phyloP scores from a whole-genome alignment of 2,888 invertebrate species.

The Philaethria dido region DNA sequence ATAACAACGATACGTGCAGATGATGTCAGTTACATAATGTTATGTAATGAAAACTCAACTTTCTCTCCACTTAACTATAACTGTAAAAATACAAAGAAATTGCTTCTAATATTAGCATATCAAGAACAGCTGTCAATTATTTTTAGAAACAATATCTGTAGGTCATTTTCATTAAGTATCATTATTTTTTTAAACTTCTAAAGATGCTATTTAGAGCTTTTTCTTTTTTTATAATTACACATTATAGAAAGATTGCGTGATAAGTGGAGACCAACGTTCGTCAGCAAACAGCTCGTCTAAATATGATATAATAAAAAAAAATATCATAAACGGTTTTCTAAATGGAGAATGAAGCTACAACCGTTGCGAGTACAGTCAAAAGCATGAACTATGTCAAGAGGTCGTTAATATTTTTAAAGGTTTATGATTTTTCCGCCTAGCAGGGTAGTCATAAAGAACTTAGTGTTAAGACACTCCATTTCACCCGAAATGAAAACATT shows the following conservation, averaged over 20 bases:
- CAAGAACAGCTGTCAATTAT: not conserved
- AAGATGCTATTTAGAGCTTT: not conserved
- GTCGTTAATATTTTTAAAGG: too few species aligned
- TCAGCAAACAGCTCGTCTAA: too few species aligned
- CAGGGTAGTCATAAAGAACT: too few species aligned
- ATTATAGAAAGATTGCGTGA: not conserved
- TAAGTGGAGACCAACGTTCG: too few species aligned
- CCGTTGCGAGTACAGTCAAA: too few species aligned
- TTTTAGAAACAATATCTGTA: not conserved
- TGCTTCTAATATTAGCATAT: not conserved
- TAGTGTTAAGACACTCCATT: too few species aligned
- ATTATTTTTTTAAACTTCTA: not conserved
- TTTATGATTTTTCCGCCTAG: too few species aligned
- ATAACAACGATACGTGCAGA: constrained; percentile 11
- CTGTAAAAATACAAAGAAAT: not conserved
- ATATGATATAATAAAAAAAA: too few species aligned
- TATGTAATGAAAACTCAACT: constrained; percentile 8
- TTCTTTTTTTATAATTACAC: not conserved
- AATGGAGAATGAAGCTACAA: too few species aligned
- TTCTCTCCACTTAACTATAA: constrained; percentile 16
- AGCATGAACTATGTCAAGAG: too few species aligned
- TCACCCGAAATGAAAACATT: too few species aligned
- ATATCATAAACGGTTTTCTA: too few species aligned
- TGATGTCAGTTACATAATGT: constrained; percentile 1
- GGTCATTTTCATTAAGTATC: not conserved